Conservation (phyloP, 2,113 vertebrate species). For the Lamprotornis superbus region DNA sequence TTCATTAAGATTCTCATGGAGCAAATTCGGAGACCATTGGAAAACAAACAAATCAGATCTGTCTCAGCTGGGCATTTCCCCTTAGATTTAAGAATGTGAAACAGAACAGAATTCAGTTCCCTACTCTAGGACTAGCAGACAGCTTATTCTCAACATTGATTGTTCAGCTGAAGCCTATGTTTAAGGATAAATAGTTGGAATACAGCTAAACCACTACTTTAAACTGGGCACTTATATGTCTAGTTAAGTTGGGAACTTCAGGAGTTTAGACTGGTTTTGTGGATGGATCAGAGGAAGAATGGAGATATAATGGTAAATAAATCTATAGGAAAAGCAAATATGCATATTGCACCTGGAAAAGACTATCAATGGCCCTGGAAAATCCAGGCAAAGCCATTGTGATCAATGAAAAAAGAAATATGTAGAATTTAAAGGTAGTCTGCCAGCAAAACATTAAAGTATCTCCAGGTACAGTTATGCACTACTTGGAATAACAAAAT, state of each 20-base stretch:
- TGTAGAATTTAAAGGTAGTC: background rate
- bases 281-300: background rate
- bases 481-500: background rate
- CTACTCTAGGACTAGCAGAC: background rate
- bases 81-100: background rate
- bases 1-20: background rate
- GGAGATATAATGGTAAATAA: background rate
- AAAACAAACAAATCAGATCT: background rate
- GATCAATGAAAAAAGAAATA: background rate
- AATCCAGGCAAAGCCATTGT: background rate
- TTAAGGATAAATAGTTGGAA: background rate
- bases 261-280: background rate
- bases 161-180: background rate
- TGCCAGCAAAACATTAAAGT: background rate
- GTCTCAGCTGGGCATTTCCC: background rate
- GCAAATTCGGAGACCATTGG: background rate
- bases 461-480: background rate
- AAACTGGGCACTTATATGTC: background rate
- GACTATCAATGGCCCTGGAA: background rate
- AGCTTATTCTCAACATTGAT: background rate
- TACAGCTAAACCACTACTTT: background rate
- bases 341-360: background rate
- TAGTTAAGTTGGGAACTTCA: background rate
- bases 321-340: background rate
- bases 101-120: background rate